Base-by-base conservation (phyloP, 1,140 invertebrate species). In the Bombus vancouverensis region DNA sequence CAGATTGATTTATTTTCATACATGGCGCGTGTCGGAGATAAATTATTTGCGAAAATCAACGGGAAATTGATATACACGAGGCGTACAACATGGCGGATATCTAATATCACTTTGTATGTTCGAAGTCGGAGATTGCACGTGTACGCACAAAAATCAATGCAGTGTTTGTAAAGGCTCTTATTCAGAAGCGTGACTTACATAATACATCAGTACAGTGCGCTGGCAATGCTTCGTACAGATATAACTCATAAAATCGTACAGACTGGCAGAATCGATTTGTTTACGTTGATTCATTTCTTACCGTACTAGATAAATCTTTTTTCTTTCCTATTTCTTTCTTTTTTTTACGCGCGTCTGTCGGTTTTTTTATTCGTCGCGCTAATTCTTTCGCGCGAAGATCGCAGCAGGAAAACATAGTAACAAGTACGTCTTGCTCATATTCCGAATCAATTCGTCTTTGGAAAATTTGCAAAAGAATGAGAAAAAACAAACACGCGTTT, bases 131-230 rank as follows among this genome's bases (percentile, higher is more conserved):
- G 65, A 84, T 78, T 59, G 79, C 44, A 47, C 28, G 65, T 44
- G 32, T 34, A 78, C 65, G 72, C 59, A 83, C 72, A 83, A 84
- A 84, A 84, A 84, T 84, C 82, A 66, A 84, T 84, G 65, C 44
- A 44, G 39, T 76, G 66, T 84, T 84, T 78, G 65, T 70, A 84
- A 78, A 84, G 82, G 47, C 65, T 78, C 47, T 77, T 84, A 71
- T 84, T 84, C 82, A 78, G 75, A 37, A 57, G 65, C 65, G 65
- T 78, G 82, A 84, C 82, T 84, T 84, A 84, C 82, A 78, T 84
- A 84, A 84, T 65, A 57, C 34, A 25, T 70, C 25, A 47, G 37
- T 25, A n/a, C 81, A 68, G 18, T 68, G 6, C 47, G 1, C 47
- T 53, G 74, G 74, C 81, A 78, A 83, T 71, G 74, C 39, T 44